Evolutionary conservation across 2,113 vertebrate genomes (phyloP).

Genomic region (Thymallus thymallus): DNA sequence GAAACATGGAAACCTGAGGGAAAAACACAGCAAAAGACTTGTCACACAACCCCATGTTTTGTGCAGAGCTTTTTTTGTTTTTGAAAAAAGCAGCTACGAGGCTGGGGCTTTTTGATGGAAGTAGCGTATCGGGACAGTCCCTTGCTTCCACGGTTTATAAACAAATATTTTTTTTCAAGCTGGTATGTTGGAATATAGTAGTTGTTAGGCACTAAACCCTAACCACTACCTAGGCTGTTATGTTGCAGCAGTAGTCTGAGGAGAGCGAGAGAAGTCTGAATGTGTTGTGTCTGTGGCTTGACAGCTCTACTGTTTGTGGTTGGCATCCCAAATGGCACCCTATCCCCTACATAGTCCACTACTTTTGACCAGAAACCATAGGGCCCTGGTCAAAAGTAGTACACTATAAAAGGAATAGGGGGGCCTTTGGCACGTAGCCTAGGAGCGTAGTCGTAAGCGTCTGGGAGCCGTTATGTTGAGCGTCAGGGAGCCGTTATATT

Average conservation of each 20-base stretch:
- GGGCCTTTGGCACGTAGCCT: too few species aligned
- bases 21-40: neutral
- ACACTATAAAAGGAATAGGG: too few species aligned
- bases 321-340: too few species aligned
- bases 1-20: slow-evolving; percentile 24
- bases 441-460: neutral
- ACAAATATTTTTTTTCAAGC: neutral
- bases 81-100: neutral
- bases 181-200: too few species aligned
- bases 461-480: neutral
- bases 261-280: neutral
- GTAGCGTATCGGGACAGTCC: too few species aligned
- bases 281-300: neutral
- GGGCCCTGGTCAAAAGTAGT: too few species aligned
- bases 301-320: neutral
- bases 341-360: too few species aligned
- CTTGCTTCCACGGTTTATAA: neutral
- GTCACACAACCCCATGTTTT: neutral
- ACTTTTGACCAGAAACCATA: too few species aligned
- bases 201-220: neutral
- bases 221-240: neutral
- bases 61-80: too few species aligned
- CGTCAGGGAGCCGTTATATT: neutral
- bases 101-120: too few species aligned
- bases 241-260: neutral